Conservation (phyloP, 2,888 invertebrate genomes). For the Nomada ruficornis region DNA sequence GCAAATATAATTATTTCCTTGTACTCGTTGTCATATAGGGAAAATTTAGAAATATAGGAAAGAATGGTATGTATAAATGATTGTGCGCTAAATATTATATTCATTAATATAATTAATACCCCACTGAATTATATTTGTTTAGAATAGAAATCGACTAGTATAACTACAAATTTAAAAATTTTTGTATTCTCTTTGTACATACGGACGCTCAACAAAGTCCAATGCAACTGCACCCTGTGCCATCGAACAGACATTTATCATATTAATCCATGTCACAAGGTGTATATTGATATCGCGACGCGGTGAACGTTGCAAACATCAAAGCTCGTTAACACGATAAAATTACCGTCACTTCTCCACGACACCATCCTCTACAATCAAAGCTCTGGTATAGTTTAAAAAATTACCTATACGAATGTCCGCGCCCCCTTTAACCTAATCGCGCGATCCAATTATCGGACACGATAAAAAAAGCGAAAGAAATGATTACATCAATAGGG, state of each 20-base stretch:
- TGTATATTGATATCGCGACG: slow-evolving; percentile 1
- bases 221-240: not conserved
- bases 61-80: too few relatives aligned
- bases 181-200: too few relatives aligned
- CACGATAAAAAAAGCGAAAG: not conserved
- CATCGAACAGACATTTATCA: slow-evolving; percentile 4
- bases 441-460: not conserved
- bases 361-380: too few relatives aligned
- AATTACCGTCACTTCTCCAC: too few relatives aligned
- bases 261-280: slow-evolving; percentile 4
- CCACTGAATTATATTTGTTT: too few relatives aligned
- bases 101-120: too few relatives aligned
- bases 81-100: too few relatives aligned
- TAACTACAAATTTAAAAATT: too few relatives aligned
- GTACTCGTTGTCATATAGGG: too few relatives aligned
- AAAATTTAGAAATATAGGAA: too few relatives aligned
- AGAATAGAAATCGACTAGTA: too few relatives aligned
- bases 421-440: not conserved
- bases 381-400: not conserved
- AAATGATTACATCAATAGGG: not conserved
- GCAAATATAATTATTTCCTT: too few relatives aligned
- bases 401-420: not conserved
- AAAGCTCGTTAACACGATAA: not conserved
- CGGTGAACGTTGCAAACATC: not conserved
- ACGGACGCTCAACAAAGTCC: not conserved